Evolutionary conservation across 1,140 invertebrate species (phyloP).

Genomic region (Euura saliciscinereae): DNA sequence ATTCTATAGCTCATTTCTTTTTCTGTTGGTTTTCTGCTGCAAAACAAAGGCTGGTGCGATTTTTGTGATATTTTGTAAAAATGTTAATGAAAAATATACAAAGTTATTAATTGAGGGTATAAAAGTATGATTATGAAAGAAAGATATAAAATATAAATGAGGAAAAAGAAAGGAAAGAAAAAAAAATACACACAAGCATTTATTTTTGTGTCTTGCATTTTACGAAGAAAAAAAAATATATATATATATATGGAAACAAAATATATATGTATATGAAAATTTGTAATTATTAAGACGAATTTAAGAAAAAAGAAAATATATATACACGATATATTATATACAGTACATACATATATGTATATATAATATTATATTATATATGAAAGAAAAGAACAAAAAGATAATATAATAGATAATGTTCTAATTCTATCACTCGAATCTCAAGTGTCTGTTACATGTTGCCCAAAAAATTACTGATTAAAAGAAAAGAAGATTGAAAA

Average conservation of each 20-base stretch:
- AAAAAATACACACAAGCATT: slow-evolving; percentile 48
- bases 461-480: slow-evolving; percentile 21
- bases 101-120: slow-evolving; percentile 33
- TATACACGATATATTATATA: too few relatives aligned
- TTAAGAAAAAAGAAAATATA: too few relatives aligned
- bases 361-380: slow-evolving; percentile 22
- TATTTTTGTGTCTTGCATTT: slow-evolving; percentile 62
- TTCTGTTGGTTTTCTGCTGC: slow-evolving; percentile 46
- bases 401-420: background rate
- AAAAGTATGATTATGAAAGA: slow-evolving; percentile 19
- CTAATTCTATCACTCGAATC: slow-evolving; percentile 36
- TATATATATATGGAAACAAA: background rate
- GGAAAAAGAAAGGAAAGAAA: slow-evolving; percentile 18
- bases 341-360: slow-evolving; percentile 10
- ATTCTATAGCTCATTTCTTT: slow-evolving; percentile 30
- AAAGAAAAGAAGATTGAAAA: background rate
- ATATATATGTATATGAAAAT: background rate
- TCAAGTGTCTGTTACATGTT: slow-evolving; percentile 40
- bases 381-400: background rate
- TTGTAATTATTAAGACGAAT: too few relatives aligned
- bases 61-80: slow-evolving; percentile 62
- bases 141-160: slow-evolving; percentile 19
- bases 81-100: slow-evolving; percentile 18
- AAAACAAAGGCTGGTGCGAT: slow-evolving; percentile 57
- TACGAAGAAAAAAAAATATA: slow-evolving; percentile 36